Base-by-base conservation (phyloP, 2,797 vertebrate genomes). In the Paguma larvata region DNA sequence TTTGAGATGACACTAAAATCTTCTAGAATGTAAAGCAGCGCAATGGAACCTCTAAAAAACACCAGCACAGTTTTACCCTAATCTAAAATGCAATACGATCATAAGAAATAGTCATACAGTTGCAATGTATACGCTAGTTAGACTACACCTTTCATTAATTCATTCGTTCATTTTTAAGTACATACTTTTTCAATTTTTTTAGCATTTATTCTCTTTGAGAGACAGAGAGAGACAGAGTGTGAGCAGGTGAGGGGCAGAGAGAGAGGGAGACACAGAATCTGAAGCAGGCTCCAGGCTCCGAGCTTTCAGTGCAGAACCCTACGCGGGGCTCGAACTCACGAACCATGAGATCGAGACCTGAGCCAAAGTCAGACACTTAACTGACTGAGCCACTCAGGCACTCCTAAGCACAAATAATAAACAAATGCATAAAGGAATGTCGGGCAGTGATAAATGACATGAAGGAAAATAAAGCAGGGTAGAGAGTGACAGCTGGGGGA, bases 1-100 rank as follows among this genome's bases (percentile, higher is more conserved):
- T 95, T 90, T 95, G 92, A 96, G 16, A 68, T 90, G 27, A 62
- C 12, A 18, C 15, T 73, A 59, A 89, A 59, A 80, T 75, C 56
- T 89, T 86, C 72, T 44, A 85, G 6, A 72, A 94, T 65, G 62
- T n/a, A 48, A 97, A 44, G 23, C 41, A 27, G 34, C n/a, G 53
- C 34, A 80, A 27, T 34, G 30, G 19, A 89, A 73, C 30, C 46
- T 96, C 19, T 44, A 15, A 92, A 95, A 96, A 80, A 67, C 7
- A 53, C 2, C 4, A 65, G 85, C 4, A 78, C 21, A 51, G 44
- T 63, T 91, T 91, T 73, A 53, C 12, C 51, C 9, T 12, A 72
- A 44, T 34, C 53, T 96, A 83, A 91, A 91, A 38, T 38, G 9
- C 8, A 23, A 65, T 48, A 38, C 21, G 21, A 65, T 72, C 53